These are phyloP conservation scores for Remorina albescens DNA, from an alignment of 2,797 vertebrate genomes.

Conservation along the genomic window DNA sequence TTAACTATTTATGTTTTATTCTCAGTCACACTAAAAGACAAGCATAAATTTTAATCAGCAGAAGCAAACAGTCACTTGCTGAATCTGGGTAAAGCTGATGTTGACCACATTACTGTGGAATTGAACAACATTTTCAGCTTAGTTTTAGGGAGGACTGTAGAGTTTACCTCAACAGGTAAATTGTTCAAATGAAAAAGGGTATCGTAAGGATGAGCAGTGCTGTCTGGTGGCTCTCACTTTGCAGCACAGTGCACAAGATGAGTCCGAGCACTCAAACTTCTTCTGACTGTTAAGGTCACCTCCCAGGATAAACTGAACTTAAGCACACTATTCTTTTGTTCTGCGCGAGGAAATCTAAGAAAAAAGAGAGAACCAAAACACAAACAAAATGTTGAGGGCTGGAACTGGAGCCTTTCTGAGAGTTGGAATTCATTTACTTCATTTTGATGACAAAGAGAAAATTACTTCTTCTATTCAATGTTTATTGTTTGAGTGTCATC, in stretches of 20 bases:
- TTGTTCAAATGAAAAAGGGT: conserved; percentile 16
- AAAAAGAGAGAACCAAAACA: not conserved
- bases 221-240: conserved; percentile 23
- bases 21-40: conserved; percentile 42
- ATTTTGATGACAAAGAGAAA: not conserved
- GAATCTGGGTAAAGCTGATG: conserved; percentile 44
- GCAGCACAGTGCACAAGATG: not conserved
- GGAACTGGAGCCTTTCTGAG: not conserved
- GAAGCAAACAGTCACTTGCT: conserved; percentile 54
- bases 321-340: conserved; percentile 8
- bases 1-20: conserved; percentile 17
- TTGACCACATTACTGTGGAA: conserved; percentile 43
- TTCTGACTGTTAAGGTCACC: conserved; percentile 11
- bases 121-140: conserved; percentile 48
- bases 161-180: conserved; percentile 14
- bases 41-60: conserved; percentile 61
- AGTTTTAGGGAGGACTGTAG: conserved; percentile 24
- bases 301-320: conserved; percentile 17
- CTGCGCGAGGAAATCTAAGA: conserved; percentile 6
- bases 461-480: not conserved
- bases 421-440: not conserved
- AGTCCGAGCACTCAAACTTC: conserved; percentile 17
- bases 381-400: conserved; percentile 1
- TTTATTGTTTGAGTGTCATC: conserved; percentile 2
- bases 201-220: conserved; percentile 9